Evolutionary conservation across 2,888 invertebrate species (phyloP).

Genomic region (Odontocolon sp.): DNA sequence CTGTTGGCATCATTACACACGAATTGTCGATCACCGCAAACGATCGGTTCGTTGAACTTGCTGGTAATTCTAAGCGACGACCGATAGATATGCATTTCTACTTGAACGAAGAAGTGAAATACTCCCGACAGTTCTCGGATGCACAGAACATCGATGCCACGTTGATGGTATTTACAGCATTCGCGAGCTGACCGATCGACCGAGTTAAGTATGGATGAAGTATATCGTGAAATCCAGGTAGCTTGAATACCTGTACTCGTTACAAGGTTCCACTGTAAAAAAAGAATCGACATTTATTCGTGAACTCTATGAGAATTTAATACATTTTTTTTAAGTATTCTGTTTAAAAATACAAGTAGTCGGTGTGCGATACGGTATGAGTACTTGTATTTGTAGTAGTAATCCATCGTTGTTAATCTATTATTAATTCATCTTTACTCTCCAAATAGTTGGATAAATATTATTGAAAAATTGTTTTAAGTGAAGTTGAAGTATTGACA

Average conservation of each 20-base stretch:
- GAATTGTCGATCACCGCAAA: slow-evolving; percentile 35
- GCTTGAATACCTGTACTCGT: neutral
- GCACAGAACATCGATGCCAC: neutral
- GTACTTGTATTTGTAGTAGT: too few relatives aligned
- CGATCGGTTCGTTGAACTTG: slow-evolving; percentile 4
- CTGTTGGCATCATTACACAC: slow-evolving; percentile 22
- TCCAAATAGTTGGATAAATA: too few relatives aligned
- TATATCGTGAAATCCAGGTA: neutral
- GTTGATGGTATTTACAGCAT: neutral
- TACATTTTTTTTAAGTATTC: too few relatives aligned
- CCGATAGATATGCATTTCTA: neutral
- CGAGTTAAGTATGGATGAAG: slow-evolving; percentile 1
- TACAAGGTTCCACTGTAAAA: neutral
- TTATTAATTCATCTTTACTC: too few relatives aligned
- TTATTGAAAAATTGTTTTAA: too few relatives aligned
- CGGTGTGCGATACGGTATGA: too few relatives aligned
- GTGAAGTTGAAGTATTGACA: too few relatives aligned
- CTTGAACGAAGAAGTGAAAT: neutral
- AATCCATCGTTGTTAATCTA: too few relatives aligned
- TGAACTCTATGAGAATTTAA: neutral
- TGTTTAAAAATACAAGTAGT: too few relatives aligned
- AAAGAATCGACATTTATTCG: neutral
- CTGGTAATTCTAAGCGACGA: slow-evolving; percentile 19
- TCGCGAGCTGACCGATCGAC: neutral
- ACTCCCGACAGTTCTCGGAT: neutral